Evolutionary conservation across 2,888 invertebrate genomes (phyloP).

Genomic region (Cremastinae sp.): DNA sequence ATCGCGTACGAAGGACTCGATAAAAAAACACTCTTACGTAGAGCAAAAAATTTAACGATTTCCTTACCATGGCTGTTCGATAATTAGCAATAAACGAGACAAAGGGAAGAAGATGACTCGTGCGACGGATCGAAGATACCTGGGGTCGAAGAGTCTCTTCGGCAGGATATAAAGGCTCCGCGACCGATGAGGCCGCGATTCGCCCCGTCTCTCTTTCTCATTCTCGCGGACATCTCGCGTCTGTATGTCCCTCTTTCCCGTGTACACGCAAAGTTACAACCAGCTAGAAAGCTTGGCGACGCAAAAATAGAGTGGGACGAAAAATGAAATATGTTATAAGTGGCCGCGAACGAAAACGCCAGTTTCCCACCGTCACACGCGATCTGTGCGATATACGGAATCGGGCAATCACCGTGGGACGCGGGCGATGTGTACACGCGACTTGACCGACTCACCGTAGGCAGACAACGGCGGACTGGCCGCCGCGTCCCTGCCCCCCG

Average conservation of each 20-base stretch:
- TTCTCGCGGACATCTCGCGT: neutral
- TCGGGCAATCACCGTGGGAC: constrained; percentile 8
- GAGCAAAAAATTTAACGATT: neutral
- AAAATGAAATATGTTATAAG: constrained; percentile 81
- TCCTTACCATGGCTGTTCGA: constrained; percentile 75
- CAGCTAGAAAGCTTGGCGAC: constrained; percentile 77
- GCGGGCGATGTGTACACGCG: neutral
- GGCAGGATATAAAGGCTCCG: constrained; percentile 76
- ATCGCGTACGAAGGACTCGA: neutral
- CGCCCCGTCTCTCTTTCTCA: constrained; percentile 52
- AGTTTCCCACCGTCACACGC: constrained; percentile 57
- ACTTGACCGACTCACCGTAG: neutral
- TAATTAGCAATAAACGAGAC: neutral
- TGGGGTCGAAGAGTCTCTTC: constrained; percentile 73
- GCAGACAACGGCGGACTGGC: too few species aligned
- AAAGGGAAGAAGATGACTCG: constrained; percentile 65
- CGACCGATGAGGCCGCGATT: constrained; percentile 51
- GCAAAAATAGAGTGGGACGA: constrained; percentile 78
- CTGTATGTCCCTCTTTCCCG: constrained; percentile 7
- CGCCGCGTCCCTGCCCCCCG: neutral
- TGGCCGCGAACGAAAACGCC: constrained; percentile 58
- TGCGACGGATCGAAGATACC: constrained; percentile 76
- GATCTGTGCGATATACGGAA: too few species aligned
- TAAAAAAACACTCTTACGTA: constrained; percentile 2
- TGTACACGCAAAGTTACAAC: constrained; percentile 70